Conservation (phyloP, 1,140 invertebrate species). For the Rhyacophila brunnea region DNA sequence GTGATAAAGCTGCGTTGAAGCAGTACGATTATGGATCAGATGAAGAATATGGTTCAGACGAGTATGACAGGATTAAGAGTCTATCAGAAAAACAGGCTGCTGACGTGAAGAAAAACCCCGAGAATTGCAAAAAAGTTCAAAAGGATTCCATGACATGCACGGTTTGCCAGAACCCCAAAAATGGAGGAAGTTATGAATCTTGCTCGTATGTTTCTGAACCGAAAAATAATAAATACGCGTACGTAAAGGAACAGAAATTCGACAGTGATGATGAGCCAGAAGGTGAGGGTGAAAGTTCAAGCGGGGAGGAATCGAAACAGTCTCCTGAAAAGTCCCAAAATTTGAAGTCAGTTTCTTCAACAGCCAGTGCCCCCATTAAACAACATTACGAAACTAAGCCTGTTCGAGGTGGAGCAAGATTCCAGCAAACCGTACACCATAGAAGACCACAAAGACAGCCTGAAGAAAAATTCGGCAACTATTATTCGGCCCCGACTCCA, state of each 20-base stretch:
- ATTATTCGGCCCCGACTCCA: slow-evolving; percentile 36
- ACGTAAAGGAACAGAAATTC: slow-evolving; percentile 59
- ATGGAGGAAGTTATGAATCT: slow-evolving; percentile 68
- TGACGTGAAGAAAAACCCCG: slow-evolving; percentile 58
- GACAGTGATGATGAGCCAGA: slow-evolving; percentile 57
- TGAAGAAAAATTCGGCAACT: neutral
- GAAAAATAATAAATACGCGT: slow-evolving; percentile 69
- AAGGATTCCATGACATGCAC: slow-evolving; percentile 65
- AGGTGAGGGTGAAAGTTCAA: slow-evolving; percentile 43
- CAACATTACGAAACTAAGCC: slow-evolving; percentile 17
- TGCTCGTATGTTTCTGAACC: slow-evolving; percentile 69
- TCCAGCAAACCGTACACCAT: neutral
- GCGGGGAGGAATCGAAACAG: slow-evolving; percentile 38
- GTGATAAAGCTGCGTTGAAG: slow-evolving; percentile 42
- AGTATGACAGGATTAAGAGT: slow-evolving; percentile 54
- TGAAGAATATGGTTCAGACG: slow-evolving; percentile 51
- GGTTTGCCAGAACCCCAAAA: slow-evolving; percentile 65
- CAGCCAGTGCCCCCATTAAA: slow-evolving; percentile 21
- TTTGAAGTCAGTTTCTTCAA: slow-evolving; percentile 20
- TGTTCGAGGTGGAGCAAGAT: slow-evolving; percentile 21
- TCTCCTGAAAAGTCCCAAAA: slow-evolving; percentile 14
- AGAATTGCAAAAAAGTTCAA: slow-evolving; percentile 60
- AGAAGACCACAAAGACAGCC: slow-evolving; percentile 26
- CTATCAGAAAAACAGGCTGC: slow-evolving; percentile 57
- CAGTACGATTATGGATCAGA: slow-evolving; percentile 51